A percentile compares a stretch with the other conserved stretches of the same genome.
Conservation (phyloP, 1,140 invertebrate genomes). For the Lanistes nyassanus region DNA sequence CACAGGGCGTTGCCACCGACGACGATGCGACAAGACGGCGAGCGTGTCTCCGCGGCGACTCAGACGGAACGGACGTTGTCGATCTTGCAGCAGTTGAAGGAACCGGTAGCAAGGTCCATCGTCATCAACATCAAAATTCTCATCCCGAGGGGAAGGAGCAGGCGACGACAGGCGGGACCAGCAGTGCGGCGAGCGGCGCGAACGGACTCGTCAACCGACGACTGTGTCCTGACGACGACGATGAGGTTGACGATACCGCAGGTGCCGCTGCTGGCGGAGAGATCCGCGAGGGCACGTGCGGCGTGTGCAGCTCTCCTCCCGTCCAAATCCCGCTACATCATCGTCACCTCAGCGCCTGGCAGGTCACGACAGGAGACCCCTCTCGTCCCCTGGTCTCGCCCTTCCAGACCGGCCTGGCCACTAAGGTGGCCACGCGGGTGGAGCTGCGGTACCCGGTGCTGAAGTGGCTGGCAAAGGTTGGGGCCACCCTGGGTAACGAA, state of each 20-base stretch:
- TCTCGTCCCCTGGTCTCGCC: background rate
- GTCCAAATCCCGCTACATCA: background rate
- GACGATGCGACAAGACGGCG: background rate
- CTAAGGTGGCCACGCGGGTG: conserved; percentile 56
- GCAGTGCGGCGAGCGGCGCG: too few species aligned
- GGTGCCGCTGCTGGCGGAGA: conserved; percentile 15
- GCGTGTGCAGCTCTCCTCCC: background rate
- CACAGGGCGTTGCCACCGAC: background rate
- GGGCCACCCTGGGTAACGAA: conserved; percentile 87
- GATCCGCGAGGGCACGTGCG: background rate
- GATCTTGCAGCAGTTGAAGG: too few species aligned
- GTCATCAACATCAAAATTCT: too few species aligned
- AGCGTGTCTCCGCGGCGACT: too few species aligned
- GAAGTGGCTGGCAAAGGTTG: conserved; percentile 86
- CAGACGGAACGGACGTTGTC: too few species aligned
- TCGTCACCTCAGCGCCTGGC: background rate
- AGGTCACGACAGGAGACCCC: conserved; percentile 11
- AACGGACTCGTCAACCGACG: too few species aligned
- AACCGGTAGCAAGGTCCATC: too few species aligned
- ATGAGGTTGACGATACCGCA: background rate
- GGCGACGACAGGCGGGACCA: too few species aligned
- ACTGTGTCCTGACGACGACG: background rate
- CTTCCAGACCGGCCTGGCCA: background rate
- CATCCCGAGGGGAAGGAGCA: too few species aligned
- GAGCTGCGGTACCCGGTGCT: conserved; percentile 83